Base-by-base conservation (phyloP, 2,888 invertebrate genomes). In the Nasonia oneida region DNA sequence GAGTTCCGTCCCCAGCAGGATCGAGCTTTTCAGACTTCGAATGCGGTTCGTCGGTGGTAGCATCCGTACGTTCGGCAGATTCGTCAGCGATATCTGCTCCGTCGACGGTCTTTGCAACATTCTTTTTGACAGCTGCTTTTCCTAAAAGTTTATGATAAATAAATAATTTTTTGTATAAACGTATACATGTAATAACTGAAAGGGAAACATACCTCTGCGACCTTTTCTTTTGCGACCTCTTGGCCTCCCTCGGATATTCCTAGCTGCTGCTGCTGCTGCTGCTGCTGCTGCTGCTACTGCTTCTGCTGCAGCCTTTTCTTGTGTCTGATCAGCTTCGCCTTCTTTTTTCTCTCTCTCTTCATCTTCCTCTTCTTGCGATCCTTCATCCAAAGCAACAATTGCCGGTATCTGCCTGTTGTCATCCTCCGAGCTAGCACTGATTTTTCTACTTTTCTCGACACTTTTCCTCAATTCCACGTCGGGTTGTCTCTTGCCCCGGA, bases 401-500 rank as follows among this genome's bases (percentile, higher is more conserved):
- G 37, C 42, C 8, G 82, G 5, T 0, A 57, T 15, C 18, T 73
- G 67, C 50, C 50, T 80, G 14, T 85, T 82, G 39, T 93, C 93
- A n/a, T 93, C 93, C 14, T 93, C 93, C 1, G 91, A 93, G 29
- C 92, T 93, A 0, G 57, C 87, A 12, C 90, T 88, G 18, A 90
- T 90, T 15, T 91, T 88, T 5, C 93, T 89, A 87, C 89, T 93
- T n/a, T 93, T 91, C 67, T 93, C 94, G 0, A 93, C 89, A 5
- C 91, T 91, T 79, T 91, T 92, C 10, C 93, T 89, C 15, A 93
- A 84, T 37, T 92, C 89, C 50, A 89, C 87, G 78, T 93, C 93
- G 0, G 92, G 89, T 1, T 89, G 78, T 18, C 91, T 88, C 82
- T 91, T 92, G 0, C 90, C 92, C 0, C 91, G 87, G 3, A 92